Evolutionary conservation across 2,797 vertebrate genomes (phyloP).

Genomic region (Fringilla coelebs): DNA sequence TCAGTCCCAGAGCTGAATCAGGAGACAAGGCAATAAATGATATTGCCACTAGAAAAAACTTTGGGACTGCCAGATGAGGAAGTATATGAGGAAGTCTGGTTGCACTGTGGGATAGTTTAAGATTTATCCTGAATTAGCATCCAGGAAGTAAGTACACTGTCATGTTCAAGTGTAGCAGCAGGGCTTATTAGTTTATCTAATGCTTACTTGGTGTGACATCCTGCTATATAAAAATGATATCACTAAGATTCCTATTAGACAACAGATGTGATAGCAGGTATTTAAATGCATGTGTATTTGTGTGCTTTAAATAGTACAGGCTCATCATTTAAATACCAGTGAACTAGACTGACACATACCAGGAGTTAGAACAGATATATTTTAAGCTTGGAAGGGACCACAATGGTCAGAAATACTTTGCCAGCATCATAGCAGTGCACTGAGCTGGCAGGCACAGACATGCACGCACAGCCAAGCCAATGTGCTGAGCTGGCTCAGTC

Average conservation of each 20-base stretch:
- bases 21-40: background rate
- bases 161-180: background rate
- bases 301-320: background rate
- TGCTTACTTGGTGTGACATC: background rate
- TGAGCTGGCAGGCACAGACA: background rate
- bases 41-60: background rate
- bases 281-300: background rate
- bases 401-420: background rate
- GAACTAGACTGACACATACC: background rate
- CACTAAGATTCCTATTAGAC: background rate
- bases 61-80: background rate
- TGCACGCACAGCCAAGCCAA: accelerated
- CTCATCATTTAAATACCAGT: background rate
- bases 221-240: background rate
- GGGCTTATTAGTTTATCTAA: background rate
- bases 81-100: background rate
- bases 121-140: background rate
- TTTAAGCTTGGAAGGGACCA: background rate
- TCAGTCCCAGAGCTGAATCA: background rate
- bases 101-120: background rate
- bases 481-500: background rate
- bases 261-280: background rate
- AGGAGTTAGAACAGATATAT: background rate
- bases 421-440: accelerated
- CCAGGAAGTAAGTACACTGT: background rate